These are phyloP conservation scores for Trichoplusia ni DNA, from an alignment of 1,140 invertebrate genomes.

Conservation along the genomic window DNA sequence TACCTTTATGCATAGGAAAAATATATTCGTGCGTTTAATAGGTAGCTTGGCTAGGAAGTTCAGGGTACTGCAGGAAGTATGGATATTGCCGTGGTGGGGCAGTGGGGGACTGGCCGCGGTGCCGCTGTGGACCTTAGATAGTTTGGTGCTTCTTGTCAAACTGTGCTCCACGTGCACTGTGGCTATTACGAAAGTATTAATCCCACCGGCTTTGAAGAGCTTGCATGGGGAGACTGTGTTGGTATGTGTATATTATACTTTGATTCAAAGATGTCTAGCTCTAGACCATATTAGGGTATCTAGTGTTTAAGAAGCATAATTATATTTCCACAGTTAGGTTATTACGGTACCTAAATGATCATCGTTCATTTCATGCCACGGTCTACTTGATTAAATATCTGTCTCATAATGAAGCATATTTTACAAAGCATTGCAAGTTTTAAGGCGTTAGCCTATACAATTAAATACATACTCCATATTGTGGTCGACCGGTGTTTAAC, in stretches of 20 bases:
- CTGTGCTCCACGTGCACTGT: constrained; percentile 60
- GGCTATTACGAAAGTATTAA: constrained; percentile 48
- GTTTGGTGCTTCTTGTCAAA: constrained; percentile 63
- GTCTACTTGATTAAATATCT: too few species aligned
- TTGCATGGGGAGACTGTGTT: constrained; percentile 70
- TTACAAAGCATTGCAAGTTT: too few species aligned
- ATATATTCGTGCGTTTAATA: constrained; percentile 59
- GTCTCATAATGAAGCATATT: too few species aligned
- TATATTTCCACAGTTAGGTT: too few species aligned
- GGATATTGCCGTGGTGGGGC: constrained; percentile 70
- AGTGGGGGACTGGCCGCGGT: constrained; percentile 55
- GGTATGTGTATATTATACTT: constrained; percentile 41
- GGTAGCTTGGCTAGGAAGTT: constrained; percentile 62
- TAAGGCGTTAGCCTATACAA: too few species aligned
- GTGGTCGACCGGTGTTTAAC: too few species aligned
- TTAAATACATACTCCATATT: too few species aligned
- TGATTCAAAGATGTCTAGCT: too few species aligned
- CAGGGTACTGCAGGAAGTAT: constrained; percentile 62
- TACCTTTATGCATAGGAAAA: constrained; percentile 60
- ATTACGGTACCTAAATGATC: too few species aligned
- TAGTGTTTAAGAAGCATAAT: too few species aligned
- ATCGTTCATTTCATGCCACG: too few species aligned
- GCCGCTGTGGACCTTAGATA: constrained; percentile 64
- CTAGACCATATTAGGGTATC: too few species aligned
- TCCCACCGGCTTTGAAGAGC: constrained; percentile 65